These are phyloP conservation scores for Etheostoma cragini DNA, from an alignment of 2,113 vertebrate genomes.

Conservation along the genomic window DNA sequence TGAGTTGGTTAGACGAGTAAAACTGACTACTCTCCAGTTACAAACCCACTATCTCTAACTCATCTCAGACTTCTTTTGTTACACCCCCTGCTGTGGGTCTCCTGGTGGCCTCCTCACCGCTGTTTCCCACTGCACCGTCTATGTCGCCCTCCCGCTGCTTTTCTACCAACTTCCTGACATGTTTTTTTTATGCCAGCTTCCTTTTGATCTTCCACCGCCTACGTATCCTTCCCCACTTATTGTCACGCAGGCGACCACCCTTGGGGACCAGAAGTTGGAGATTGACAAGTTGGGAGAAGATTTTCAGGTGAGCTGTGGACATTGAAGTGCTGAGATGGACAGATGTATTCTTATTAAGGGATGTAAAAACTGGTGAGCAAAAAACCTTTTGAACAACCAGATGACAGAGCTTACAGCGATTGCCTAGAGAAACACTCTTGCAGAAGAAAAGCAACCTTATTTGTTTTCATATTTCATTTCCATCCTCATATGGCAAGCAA, in stretches of 20 bases:
- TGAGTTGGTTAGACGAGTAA: constrained; percentile 41
- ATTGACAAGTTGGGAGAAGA: constrained; percentile 22
- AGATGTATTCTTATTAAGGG: not conserved
- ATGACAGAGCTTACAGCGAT: not conserved
- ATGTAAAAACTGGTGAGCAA: constrained; percentile 10
- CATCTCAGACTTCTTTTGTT: constrained; percentile 31
- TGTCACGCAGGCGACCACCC: constrained; percentile 6
- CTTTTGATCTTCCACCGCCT: constrained; percentile 14
- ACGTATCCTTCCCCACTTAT: constrained; percentile 12
- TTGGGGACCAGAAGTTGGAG: constrained; percentile 14
- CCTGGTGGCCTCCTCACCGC: constrained; percentile 19
- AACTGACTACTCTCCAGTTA: constrained; percentile 40
- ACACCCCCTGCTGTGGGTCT: constrained; percentile 39
- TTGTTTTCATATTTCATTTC: constrained; percentile 48
- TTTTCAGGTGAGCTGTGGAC: constrained; percentile 18
- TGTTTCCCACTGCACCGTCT: constrained; percentile 15
- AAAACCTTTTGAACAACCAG: not conserved
- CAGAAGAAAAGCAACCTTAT: constrained; percentile 21
- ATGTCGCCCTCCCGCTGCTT: constrained; percentile 29
- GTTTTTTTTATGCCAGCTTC: constrained; percentile 7
- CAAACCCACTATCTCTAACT: constrained; percentile 14
- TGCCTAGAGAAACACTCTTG: constrained; percentile 4
- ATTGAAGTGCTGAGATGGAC: not conserved
- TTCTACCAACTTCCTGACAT: not conserved
- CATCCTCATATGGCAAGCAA: constrained; percentile 25